phyloP scores from a whole-genome alignment of 2,888 invertebrate genomes.

The Metallyticus violacea region DNA sequence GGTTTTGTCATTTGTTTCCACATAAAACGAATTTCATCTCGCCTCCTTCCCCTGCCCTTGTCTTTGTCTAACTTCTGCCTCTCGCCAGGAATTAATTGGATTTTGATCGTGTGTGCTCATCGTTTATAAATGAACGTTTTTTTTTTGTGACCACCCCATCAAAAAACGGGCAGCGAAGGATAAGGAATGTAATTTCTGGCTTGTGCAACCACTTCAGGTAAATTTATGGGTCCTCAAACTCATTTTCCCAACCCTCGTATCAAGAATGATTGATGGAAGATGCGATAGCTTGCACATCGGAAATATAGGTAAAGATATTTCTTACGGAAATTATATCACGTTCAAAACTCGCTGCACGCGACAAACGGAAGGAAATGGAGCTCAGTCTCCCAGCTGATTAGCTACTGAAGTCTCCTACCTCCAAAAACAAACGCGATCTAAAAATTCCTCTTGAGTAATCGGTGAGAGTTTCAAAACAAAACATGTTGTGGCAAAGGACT shows the following conservation, averaged over 20 bases:
- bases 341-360: neutral
- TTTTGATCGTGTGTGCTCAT: neutral
- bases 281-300: neutral
- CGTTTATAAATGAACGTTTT: neutral
- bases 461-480: no score
- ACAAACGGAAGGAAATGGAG: no score
- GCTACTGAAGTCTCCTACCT: no score
- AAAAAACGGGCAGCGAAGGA: neutral
- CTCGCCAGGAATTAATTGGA: neutral
- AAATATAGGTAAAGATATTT: neutral
- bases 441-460: no score
- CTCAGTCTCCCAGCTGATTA: no score
- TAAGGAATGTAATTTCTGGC: neutral
- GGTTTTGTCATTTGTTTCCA: slow-evolving; percentile 11
- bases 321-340: neutral
- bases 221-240: neutral
- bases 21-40: neutral
- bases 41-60: neutral
- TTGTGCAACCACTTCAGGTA: neutral
- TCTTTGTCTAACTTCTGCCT: neutral
- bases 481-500: no score
- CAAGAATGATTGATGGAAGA: neutral
- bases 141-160: neutral
- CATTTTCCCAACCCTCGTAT: neutral
- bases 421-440: no score